Evolutionary conservation across 2,113 vertebrate genomes (phyloP).

Genomic region (Aepyceros melampus): DNA sequence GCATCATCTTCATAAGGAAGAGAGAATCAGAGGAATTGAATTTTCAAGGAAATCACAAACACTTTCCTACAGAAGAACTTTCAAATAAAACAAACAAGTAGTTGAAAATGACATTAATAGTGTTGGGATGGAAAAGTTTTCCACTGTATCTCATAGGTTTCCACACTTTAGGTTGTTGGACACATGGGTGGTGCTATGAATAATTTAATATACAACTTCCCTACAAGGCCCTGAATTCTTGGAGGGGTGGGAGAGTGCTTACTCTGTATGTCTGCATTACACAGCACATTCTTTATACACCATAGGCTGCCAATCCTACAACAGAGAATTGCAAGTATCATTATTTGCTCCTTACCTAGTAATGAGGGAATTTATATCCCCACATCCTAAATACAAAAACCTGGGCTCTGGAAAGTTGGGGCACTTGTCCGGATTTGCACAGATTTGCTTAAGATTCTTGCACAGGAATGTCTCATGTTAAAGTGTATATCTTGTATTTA

Average conservation of each 20-base stretch:
- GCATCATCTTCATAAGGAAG: neutral
- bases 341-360: neutral
- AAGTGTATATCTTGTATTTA: neutral
- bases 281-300: neutral
- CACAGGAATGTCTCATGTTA: neutral
- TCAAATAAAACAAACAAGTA: neutral
- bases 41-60: neutral
- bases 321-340: rapidly evolving
- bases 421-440: neutral
- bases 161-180: neutral
- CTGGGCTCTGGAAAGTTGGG: neutral
- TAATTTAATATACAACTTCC: neutral
- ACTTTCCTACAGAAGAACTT: neutral
- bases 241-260: neutral
- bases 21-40: neutral
- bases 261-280: neutral
- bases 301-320: neutral
- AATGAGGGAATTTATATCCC: neutral
- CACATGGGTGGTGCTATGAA: neutral
- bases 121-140: neutral
- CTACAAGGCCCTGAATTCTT: neutral
- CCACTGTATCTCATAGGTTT: neutral
- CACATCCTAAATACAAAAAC: neutral
- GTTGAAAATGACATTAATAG: neutral
- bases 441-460: neutral